Conservation (phyloP, 2,797 vertebrate species). For the Coregonus ussuriensis region DNA sequence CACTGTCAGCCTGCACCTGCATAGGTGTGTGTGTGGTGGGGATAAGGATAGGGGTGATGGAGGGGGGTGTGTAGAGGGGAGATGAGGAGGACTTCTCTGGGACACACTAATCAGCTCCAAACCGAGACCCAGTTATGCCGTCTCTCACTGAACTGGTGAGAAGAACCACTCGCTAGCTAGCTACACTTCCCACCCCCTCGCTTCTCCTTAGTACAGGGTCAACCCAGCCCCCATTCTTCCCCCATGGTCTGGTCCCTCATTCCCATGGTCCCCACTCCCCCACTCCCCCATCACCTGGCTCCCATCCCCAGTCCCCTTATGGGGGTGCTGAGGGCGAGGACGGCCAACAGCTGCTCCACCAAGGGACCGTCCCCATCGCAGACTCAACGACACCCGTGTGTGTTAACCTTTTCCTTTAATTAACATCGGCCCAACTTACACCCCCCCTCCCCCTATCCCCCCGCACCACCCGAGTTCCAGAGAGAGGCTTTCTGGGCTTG, state of each 20-base stretch:
- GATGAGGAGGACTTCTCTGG: conserved; percentile 66
- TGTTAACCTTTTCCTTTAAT: conserved; percentile 83
- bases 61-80: conserved; percentile 42
- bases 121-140: conserved; percentile 41
- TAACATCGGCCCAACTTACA: conserved; percentile 69
- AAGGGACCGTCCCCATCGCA: conserved; percentile 62
- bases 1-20: conserved; percentile 59
- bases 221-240: conserved; percentile 58
- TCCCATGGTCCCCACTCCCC: conserved; percentile 34
- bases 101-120: conserved; percentile 74
- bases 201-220: conserved; percentile 57
- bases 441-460: conserved; percentile 38
- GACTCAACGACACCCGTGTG: conserved; percentile 66
- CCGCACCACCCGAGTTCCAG: conserved; percentile 61
- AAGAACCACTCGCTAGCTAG: conserved; percentile 47
- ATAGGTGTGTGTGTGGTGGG: conserved; percentile 42
- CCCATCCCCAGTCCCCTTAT: conserved; percentile 43
- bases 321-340: conserved; percentile 47
- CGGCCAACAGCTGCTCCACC: conserved; percentile 71
- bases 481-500: conserved; percentile 68
- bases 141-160: conserved; percentile 67
- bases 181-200: conserved; percentile 41
- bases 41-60: neutral
- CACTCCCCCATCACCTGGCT: conserved; percentile 41
- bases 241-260: conserved; percentile 53